Evolutionary conservation across 2,797 vertebrate species (phyloP), one percentile per base, ranked within the genome.

Genomic region (Gila robusta): DNA sequence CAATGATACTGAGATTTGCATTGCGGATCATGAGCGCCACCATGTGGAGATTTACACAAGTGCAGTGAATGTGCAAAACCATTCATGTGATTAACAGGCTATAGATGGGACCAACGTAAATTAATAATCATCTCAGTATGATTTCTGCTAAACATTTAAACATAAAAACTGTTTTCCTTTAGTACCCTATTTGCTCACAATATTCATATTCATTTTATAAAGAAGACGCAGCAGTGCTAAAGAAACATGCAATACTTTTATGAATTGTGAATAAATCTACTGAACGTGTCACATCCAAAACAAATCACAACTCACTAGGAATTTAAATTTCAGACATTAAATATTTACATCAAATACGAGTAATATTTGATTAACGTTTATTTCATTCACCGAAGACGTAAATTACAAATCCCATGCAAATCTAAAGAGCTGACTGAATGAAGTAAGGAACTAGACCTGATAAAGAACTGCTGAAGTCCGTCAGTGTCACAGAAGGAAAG

Each of bases 1-100:
- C 12, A 26, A 14, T 69, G 59, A 76, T 6, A 2, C 2, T 17
- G 56, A 64, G 32, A 49, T 83, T 16, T 11, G 54, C 23, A 11
- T 23, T 12, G 21, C 23, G 59, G 87, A 80, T 77, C 85, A 35
- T n/a, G 76, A 81, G 82, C 88, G 89, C 86, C 89, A 39, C 85
- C 83, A 78, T 2, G 44, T 81, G 88, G 84, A 85, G 10, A 0
- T 26, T 1, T 4, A 49, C 28, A 35, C 2, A 71, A 47, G 14
- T 49, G 23, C 49, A 71, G 3, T 12, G 17, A 17, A 56, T 2
- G 14, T 3, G 21, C 35, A 41, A 39, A 35, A 44, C 16, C 35
- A 49, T 74, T 76, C 47, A 19, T 28, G n/a, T 59, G 16, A 77
- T 77, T 28, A 26, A 28, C n/a, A 54, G 6, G 0, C 37, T 44